Base-by-base conservation (phyloP, 1,140 invertebrate species). In the Telenomus remus region DNA sequence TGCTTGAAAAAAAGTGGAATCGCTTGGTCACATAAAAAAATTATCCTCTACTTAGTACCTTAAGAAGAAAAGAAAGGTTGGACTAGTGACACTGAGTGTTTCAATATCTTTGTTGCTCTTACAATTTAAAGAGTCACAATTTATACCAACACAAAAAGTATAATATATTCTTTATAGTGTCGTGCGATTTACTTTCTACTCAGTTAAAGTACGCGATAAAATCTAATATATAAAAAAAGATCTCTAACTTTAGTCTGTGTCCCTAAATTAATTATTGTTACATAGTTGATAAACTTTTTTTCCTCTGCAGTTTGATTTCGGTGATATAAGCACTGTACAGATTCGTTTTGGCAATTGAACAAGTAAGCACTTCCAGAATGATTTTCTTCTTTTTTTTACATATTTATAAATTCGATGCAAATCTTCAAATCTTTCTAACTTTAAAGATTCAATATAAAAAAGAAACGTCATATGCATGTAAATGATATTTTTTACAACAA, bases 21-120 rank as follows among this genome's bases (percentile, higher is more conserved):
- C 42, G 48, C 42, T 64, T 44, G 27, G 35, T 47, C 35, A 39
- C n/a, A 44, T 35, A 49, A 71, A 56, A 27, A 16, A 5, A 50
- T 46, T 64, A 59, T 59, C 0, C n/a, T 37, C 48, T 60, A 73
- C 43, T 27, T 35, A 35, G 43, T 64, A 64, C 7, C 27, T 68
- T 71, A 59, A 11, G 44, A 61, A 64, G 57, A 77, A 54, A 72
- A 50, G 19, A 27, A 69, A 54, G 44, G 39, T 56, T 61, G 74
- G 74, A 76, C 74, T 76, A 76, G 74, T 76, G 66, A 76, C 61
- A 71, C 74, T 70, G 74, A 76, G 66, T 71, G 66, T 71, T 68
- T 71, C 44, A 56, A 69, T 69, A 76, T 76, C 66, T 66, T 76
- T 71, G 54, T 61, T 76, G 15, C 37, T 65, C 13, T 44, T 70